Percentiles rank a stretch among this genome's conserved stretches.
Conservation (phyloP, 2,888 invertebrate species). For the Ischnus inquisitorius region DNA sequence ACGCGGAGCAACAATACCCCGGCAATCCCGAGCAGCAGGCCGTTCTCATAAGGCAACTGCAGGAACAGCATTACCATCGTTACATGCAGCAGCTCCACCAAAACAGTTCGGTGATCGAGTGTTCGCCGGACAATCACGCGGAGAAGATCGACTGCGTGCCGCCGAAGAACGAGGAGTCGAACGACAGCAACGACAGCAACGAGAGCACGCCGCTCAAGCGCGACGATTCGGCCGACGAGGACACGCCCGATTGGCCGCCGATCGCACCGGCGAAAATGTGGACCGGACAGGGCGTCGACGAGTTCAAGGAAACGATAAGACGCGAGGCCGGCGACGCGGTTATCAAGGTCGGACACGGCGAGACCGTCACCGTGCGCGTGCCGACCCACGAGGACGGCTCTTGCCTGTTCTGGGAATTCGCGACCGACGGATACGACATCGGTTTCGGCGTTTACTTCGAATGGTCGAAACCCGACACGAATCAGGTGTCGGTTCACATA, state of each 20-base stretch:
- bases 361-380: conserved; percentile 98
- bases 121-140: conserved; percentile 66
- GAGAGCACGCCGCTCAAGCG: conserved; percentile 75
- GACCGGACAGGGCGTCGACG: conserved; percentile 95
- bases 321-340: conserved; percentile 94
- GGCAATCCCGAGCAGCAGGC: conserved; percentile 96
- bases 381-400: conserved; percentile 98
- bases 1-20: conserved; percentile 97
- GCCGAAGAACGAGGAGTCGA: conserved; percentile 79
- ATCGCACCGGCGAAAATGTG: conserved; percentile 96
- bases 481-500: conserved; percentile 96
- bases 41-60: conserved; percentile 96
- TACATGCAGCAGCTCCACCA: conserved; percentile 97
- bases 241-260: conserved; percentile 84
- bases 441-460: conserved; percentile 99
- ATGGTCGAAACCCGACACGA: conserved; percentile 95
- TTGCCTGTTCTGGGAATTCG: conserved; percentile 99
- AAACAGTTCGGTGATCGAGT: conserved; percentile 81
- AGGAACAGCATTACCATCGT: conserved; percentile 99
- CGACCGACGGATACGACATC: conserved; percentile 99
- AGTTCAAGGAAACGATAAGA: conserved; percentile 95
- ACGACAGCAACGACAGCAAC: conserved; percentile 77
- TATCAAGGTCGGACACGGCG: conserved; percentile 97
- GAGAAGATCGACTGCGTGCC: conserved; percentile 70
- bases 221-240: conserved; percentile 78